Evolutionary conservation across 2,797 vertebrate genomes (phyloP).

Genomic region (Lophotriccus pileatus): DNA sequence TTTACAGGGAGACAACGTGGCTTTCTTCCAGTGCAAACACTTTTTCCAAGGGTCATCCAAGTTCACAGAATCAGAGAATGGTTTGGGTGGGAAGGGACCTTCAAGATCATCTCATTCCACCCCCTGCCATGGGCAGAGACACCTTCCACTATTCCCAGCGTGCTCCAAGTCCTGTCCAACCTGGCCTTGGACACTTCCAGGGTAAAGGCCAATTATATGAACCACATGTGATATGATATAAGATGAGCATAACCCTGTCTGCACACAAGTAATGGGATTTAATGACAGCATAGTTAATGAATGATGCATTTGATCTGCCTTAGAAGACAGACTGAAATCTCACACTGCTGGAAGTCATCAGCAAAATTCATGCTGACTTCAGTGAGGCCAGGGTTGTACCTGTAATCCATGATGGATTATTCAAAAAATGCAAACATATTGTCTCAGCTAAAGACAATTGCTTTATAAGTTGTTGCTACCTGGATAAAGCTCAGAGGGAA

Average conservation of each 20-base stretch:
- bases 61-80: background rate
- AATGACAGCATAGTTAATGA: background rate
- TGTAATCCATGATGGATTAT: background rate
- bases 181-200: background rate
- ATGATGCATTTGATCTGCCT: background rate
- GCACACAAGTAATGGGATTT: background rate
- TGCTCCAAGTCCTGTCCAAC: background rate
- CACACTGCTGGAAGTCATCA: background rate
- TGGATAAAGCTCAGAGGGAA: background rate
- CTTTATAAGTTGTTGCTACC: background rate
- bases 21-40: background rate
- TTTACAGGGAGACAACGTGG: background rate
- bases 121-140: background rate
- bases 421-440: background rate
- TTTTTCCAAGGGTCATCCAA: background rate
- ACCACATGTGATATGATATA: fast-evolving
- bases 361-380: background rate
- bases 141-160: background rate
- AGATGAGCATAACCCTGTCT: background rate
- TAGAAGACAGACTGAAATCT: background rate
- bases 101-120: background rate
- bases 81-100: background rate
- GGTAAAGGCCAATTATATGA: background rate
- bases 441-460: background rate
- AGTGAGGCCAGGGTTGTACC: background rate